These are phyloP conservation scores for Diaprepes abbreviatus DNA, from an alignment of 2,888 invertebrate genomes.

Conservation along the genomic window DNA sequence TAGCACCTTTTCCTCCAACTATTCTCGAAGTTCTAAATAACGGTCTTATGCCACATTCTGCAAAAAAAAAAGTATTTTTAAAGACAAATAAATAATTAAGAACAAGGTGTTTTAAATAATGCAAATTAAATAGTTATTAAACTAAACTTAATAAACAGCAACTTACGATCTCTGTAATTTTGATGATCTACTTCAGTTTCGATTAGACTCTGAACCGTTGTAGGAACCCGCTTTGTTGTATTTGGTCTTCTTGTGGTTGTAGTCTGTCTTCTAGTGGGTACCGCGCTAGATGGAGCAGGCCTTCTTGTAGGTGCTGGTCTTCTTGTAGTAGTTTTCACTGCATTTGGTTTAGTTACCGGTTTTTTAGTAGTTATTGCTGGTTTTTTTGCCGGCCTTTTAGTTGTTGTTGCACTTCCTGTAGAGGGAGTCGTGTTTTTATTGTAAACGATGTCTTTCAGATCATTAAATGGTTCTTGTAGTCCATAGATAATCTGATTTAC, in stretches of 20 bases:
- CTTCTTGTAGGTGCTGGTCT: constrained; percentile 59
- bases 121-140: neutral
- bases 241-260: constrained; percentile 64
- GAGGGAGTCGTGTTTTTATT: constrained; percentile 64
- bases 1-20: constrained; percentile 89
- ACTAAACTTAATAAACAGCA: too few relatives aligned
- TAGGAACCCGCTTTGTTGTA: constrained; percentile 67
- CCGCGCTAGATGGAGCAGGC: constrained; percentile 56
- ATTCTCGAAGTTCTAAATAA: constrained; percentile 84
- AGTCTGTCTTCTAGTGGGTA: constrained; percentile 63
- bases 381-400: constrained; percentile 63
- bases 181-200: constrained; percentile 52
- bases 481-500: constrained; percentile 89
- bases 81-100: too few relatives aligned
- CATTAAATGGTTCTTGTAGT: constrained; percentile 86
- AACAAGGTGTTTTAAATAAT: neutral
- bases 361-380: constrained; percentile 60
- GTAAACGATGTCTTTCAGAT: constrained; percentile 82
- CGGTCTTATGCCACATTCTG: constrained; percentile 92
- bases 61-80: constrained; percentile 55
- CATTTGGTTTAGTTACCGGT: constrained; percentile 50
- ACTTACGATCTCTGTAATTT: constrained; percentile 66
- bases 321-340: constrained; percentile 58
- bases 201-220: constrained; percentile 66
- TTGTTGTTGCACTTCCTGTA: constrained; percentile 59